These are phyloP conservation scores for Cheumatopsyche charites DNA, from an alignment of 1,140 invertebrate species.

Conservation along the genomic window DNA sequence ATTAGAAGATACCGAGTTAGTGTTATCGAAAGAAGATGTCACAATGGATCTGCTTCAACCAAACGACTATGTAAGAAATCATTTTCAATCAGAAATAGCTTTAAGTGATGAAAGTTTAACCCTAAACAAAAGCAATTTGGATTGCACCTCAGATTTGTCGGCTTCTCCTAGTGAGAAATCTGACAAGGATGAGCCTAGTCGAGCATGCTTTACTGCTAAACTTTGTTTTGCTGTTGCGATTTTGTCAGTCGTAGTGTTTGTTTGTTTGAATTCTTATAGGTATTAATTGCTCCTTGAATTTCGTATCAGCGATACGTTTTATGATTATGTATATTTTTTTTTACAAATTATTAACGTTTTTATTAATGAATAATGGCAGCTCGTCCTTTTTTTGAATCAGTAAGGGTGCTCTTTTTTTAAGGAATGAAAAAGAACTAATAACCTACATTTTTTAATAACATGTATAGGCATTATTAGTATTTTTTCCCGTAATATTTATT, in stretches of 20 bases:
- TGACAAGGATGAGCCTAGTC: constrained; percentile 50
- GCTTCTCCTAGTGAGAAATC: constrained; percentile 11
- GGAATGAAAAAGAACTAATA: constrained; percentile 15
- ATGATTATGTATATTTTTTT: constrained; percentile 26
- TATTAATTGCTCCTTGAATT: constrained; percentile 27
- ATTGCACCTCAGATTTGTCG: constrained; percentile 8
- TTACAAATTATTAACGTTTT: constrained; percentile 27
- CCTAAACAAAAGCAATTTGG: background rate
- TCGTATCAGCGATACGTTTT: constrained; percentile 36
- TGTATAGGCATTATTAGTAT: constrained; percentile 16
- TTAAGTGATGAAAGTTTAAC: constrained; percentile 29
- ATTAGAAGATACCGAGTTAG: constrained; percentile 55
- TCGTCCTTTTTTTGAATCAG: constrained; percentile 15
- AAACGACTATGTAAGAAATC: constrained; percentile 60
- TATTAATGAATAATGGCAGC: constrained; percentile 28
- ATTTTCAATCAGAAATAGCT: constrained; percentile 55
- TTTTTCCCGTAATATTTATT: constrained; percentile 11
- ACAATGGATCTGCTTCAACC: constrained; percentile 58
- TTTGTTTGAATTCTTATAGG: constrained; percentile 49
- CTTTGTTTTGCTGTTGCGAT: constrained; percentile 58
- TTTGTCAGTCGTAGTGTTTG: constrained; percentile 59
- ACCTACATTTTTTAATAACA: constrained; percentile 27
- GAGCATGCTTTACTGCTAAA: constrained; percentile 53
- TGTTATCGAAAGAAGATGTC: constrained; percentile 55
- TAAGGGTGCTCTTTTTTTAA: constrained; percentile 32